Base-by-base conservation (phyloP, 2,797 vertebrate species). In the Momotus momota region DNA sequence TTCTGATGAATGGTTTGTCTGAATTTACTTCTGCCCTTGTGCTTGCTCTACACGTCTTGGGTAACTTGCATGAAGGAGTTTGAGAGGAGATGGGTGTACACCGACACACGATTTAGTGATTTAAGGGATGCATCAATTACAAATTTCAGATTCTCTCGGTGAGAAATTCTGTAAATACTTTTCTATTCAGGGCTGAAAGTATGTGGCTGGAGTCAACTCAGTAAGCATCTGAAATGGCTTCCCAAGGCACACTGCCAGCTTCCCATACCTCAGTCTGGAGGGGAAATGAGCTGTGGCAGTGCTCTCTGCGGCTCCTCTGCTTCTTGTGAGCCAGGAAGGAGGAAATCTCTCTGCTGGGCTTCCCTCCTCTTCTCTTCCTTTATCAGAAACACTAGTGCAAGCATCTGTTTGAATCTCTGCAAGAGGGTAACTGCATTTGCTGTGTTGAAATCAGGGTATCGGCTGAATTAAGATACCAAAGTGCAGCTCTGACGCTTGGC, bases 91-190 rank as follows among this genome's bases (percentile, higher is more conserved):
- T 6, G 10, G 25, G 7, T 3, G 1, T 16, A 20, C 23, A 86
- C 22, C 9, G 46, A 1, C 6, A 13, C 4, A 0, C 0, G 3
- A 29, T 48, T 45, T 55, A 58, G n/a, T n/a, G 45, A 46, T 52
- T 70, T 40, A 14, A 3, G 49, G 48, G 57, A 25, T 38, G 43
- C 0, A 1, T 22, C 40, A 23, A 29, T 60, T 25, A 38, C 10
- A 51, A 5, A 15, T 55, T 38, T n/a, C 10, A 20, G 43, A 7
- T 55, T 58, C 21, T 61, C 5, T 20, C 13, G 18, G 5, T 14
- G 5, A 23, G 61, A 72, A 77, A 33, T 14, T 43, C 46, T 72
- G n/a, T 31, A 65, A 81, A 61, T 27, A 46, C 4, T 18, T 81
- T 65, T 64, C 41, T 57, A 0, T 38, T 69, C 66, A 19, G 61